These are phyloP conservation scores for Stichodactyla mertensii DNA, from an alignment of 64 coral and sea anemone genomes.

Conservation along the genomic window DNA sequence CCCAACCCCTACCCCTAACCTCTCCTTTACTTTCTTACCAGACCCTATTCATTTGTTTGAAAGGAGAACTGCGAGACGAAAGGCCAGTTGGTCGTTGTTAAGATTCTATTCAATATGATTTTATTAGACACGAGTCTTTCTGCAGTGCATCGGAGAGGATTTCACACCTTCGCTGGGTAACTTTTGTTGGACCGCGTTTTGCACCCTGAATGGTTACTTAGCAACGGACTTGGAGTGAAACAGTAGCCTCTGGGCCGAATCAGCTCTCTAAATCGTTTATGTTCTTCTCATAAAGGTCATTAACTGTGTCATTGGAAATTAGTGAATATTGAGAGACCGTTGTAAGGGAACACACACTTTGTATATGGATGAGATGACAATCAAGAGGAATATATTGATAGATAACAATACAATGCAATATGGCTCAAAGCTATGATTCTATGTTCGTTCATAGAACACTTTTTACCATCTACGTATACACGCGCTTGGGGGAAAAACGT, in stretches of 20 bases:
- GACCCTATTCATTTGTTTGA: too few relatives aligned
- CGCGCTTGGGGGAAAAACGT: too few relatives aligned
- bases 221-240: conserved; percentile 5
- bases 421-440: not conserved
- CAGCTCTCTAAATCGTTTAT: conserved; percentile 1
- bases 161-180: conserved; percentile 26
- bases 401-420: not conserved
- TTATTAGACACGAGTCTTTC: conserved; percentile 10
- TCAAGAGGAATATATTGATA: not conserved
- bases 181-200: conserved; percentile 16
- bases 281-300: not conserved
- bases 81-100: not conserved
- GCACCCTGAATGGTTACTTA: conserved; percentile 10
- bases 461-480: not conserved
- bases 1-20: too few relatives aligned
- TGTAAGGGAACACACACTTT: not conserved
- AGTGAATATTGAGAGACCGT: conserved; percentile 1
- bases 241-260: not conserved
- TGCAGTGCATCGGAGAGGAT: not conserved
- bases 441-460: not conserved
- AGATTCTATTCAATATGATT: not conserved
- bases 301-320: conserved; percentile 5
- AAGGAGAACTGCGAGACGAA: not conserved
- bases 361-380: not conserved
- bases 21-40: too few relatives aligned